Evolutionary conservation across 2,888 invertebrate species (phyloP).

Genomic region (Ptychoptera contaminata): DNA sequence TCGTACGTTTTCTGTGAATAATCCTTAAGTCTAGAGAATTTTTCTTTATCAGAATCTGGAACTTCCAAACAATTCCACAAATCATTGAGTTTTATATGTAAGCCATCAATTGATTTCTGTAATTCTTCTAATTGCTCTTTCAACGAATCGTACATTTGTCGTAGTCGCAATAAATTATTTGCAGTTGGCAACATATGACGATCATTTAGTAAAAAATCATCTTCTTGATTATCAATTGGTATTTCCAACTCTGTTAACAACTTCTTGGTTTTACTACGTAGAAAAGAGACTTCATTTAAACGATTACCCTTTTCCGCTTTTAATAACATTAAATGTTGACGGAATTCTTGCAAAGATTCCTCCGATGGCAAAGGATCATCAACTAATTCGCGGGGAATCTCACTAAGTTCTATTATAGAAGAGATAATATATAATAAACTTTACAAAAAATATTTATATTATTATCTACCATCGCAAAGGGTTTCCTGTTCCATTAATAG

Average conservation of each 20-base stretch:
- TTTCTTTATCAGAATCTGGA: slow-evolving; percentile 42
- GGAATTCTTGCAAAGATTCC: slow-evolving; percentile 41
- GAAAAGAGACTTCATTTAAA: slow-evolving; percentile 21
- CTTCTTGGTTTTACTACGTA: slow-evolving; percentile 28
- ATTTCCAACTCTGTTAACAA: slow-evolving; percentile 28
- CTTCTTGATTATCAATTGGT: slow-evolving; percentile 17
- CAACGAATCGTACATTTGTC: slow-evolving; percentile 38
- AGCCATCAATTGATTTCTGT: slow-evolving; percentile 38
- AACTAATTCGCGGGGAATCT: slow-evolving; percentile 18
- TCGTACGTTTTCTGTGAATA: slow-evolving; percentile 22
- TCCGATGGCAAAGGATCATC: slow-evolving; percentile 39
- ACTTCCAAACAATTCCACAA: slow-evolving; percentile 65
- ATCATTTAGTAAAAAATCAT: slow-evolving; percentile 24
- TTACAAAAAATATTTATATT: not conserved
- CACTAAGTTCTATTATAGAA: slow-evolving; percentile 18
- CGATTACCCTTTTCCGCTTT: slow-evolving; percentile 43
- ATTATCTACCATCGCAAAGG: slow-evolving; percentile 21
- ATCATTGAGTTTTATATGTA: slow-evolving; percentile 44
- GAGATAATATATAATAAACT: no score
- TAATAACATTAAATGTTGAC: slow-evolving; percentile 39
- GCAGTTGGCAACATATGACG: slow-evolving; percentile 40
- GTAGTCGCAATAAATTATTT: slow-evolving; percentile 44
- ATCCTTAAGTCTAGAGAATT: slow-evolving; percentile 36
- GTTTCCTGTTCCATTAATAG: slow-evolving; percentile 32
- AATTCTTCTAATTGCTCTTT: slow-evolving; percentile 40